Base-by-base conservation (phyloP, 2,888 invertebrate species). In the Venusia cambrica region DNA sequence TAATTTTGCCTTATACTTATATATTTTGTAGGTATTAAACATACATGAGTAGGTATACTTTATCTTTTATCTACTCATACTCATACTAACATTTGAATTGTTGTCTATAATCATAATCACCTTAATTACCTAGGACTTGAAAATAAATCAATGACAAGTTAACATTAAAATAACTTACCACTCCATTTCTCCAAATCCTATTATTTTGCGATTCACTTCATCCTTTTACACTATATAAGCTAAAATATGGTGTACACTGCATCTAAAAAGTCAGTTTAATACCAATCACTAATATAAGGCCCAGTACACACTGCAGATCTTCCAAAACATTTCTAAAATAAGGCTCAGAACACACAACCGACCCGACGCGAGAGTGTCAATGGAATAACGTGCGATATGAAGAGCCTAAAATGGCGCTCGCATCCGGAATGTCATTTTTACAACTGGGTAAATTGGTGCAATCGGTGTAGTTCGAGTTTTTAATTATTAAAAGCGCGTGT, bases 321-420 rank as follows among this genome's bases (percentile, higher is more conserved):
- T 38, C 11, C 11, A 11, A 12, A 19, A 28, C 10, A 11, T 32
- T 33, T 8, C 7, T 17, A 24, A 18, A 37, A 21, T 31, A 46
- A 36, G 26, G 32, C 20, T 10, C 12, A 20, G 10, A 21, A 20
- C 37, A 46, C 43, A 34, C 35, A 10, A 38, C 47, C 45, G 27
- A 13, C 28, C 36, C 16, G 21, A 29, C 26, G 36, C 45, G 20
- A 5, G 22, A 32, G 30, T 34, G 36, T 43, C 40, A 50, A 50
- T 50, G 50, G 40, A 34, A 19, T 32, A 30, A 24, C 26, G 46
- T 45, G 38, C 34, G 25, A 19, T 50, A 45, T 21, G 43, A 30
- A 42, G 38, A 34, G 21, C 39, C 22, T 50, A 50, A 50, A 45
- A 45, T 47, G 46, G 22, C 22, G 37, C 29, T 17, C 8, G 17